Conservation (phyloP, 2,797 vertebrate species). For the Anas bernieri region DNA sequence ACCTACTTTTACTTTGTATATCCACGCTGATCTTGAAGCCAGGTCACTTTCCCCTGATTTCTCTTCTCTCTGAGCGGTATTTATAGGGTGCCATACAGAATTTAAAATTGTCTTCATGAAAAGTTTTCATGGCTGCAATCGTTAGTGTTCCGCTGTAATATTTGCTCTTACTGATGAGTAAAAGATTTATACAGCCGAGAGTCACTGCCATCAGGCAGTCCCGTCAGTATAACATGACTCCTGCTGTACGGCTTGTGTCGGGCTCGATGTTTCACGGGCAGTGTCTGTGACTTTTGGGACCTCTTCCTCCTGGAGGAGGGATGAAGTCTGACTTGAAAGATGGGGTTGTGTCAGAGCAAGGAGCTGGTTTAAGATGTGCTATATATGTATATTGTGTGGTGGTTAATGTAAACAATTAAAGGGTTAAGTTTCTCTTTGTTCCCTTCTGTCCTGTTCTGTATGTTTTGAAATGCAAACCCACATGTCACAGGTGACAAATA, state of each 20-base stretch:
- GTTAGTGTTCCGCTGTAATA: neutral
- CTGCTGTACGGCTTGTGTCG: rapidly evolving
- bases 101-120: neutral
- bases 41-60: neutral
- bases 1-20: neutral
- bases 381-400: neutral
- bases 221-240: neutral
- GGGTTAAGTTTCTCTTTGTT: neutral
- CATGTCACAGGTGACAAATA: neutral
- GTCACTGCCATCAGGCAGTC: neutral
- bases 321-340: constrained; percentile 39
- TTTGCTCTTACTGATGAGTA: neutral
- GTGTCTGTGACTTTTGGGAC: constrained; percentile 15
- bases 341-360: neutral
- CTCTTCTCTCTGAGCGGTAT: neutral
- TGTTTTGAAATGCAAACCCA: neutral
- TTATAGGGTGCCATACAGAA: neutral
- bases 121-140: neutral
- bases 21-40: neutral
- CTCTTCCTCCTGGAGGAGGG: neutral
- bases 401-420: neutral
- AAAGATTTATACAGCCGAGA: neutral
- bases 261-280: neutral
- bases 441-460: neutral
- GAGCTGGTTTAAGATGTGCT: neutral